These are phyloP conservation scores for Scolopax bukidnonensis DNA, from an alignment of 2,797 vertebrate genomes.

Conservation along the genomic window DNA sequence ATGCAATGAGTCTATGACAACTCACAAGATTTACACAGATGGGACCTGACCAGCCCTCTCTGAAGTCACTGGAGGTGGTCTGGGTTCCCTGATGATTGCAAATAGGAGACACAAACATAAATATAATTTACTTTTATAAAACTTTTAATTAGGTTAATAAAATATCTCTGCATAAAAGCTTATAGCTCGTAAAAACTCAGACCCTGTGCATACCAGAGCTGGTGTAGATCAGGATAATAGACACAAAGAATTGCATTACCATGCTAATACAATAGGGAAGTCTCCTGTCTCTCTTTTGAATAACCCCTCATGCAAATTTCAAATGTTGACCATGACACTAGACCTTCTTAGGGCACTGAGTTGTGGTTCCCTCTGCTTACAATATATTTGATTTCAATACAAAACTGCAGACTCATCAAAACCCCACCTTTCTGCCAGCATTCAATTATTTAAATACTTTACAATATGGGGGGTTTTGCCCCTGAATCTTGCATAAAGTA, in stretches of 20 bases:
- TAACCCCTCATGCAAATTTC: conserved; percentile 64
- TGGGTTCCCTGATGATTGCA: conserved; percentile 48
- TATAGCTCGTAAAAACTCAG: conserved; percentile 28
- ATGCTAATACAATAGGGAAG: conserved; percentile 61
- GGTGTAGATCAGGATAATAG: conserved; percentile 25
- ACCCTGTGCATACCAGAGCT: not conserved
- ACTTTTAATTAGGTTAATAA: conserved; percentile 67
- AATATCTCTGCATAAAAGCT: conserved; percentile 48
- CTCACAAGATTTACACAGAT: conserved; percentile 64
- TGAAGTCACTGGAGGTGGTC: conserved; percentile 53
- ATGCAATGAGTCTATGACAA: conserved; percentile 55
- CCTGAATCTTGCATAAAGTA: not conserved
- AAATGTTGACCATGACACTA: conserved; percentile 64
- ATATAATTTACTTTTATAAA: conserved; percentile 59
- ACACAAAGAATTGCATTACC: conserved; percentile 59
- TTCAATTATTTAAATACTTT: conserved; percentile 56
- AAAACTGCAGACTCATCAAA: conserved; percentile 65
- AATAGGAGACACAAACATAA: conserved; percentile 48
- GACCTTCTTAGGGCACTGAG: conserved; percentile 32
- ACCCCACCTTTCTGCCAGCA: conserved; percentile 9
- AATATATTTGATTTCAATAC: conserved; percentile 61
- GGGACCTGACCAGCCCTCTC: conserved; percentile 30
- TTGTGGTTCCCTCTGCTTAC: conserved; percentile 49
- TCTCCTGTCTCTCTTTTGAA: conserved; percentile 44
- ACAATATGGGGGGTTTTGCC: not conserved